A percentile compares a stretch with the other conserved stretches of the same genome.
Conservation (phyloP, 2,113 vertebrate genomes). For the Gallinago undulata region DNA sequence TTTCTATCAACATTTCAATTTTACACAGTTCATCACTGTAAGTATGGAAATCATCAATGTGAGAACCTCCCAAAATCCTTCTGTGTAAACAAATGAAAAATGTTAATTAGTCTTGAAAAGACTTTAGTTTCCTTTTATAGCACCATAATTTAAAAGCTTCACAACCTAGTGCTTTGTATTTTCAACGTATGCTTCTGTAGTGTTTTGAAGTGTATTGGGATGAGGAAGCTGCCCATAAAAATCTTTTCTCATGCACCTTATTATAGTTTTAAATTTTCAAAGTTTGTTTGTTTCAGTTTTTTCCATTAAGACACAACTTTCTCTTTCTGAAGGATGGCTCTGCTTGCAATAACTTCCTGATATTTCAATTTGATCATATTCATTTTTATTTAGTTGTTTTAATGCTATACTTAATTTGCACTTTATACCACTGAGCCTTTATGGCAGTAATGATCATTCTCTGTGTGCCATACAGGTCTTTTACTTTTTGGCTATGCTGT, state of each 20-base stretch:
- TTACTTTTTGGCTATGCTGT: background rate
- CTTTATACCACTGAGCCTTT: background rate
- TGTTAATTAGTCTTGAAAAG: conserved; percentile 15
- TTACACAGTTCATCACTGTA: background rate
- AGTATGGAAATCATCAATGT: background rate
- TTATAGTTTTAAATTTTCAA: background rate
- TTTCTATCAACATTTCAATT: background rate
- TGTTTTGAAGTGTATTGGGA: background rate
- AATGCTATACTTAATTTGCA: background rate
- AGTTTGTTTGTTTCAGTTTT: background rate
- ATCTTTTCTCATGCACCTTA: background rate
- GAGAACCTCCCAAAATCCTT: background rate
- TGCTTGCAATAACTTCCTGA: background rate
- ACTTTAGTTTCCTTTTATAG: background rate
- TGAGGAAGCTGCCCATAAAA: background rate
- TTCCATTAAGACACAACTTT: background rate
- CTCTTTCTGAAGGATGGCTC: background rate
- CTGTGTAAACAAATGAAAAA: background rate
- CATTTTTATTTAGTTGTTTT: background rate
- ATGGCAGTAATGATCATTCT: background rate
- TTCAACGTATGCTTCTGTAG: background rate
- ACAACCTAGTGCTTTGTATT: background rate
- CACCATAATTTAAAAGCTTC: background rate
- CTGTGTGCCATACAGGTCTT: background rate
- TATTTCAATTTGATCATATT: background rate